Percentiles rank a stretch among this genome's conserved stretches.
Evolutionary conservation across 2,113 vertebrate genomes (phyloP).

Genomic region (Perccottus glenii): DNA sequence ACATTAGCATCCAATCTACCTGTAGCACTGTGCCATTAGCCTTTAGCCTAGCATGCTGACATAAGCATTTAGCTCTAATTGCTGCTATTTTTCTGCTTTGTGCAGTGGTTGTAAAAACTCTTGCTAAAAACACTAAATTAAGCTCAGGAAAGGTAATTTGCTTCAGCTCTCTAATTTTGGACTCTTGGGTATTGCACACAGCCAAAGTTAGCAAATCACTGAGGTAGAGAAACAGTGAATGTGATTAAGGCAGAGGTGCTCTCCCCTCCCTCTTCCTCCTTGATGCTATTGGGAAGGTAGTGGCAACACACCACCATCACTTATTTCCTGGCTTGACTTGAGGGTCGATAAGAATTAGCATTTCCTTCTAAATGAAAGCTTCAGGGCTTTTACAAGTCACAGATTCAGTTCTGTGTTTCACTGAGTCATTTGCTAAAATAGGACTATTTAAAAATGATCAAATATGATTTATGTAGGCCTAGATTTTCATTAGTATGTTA

Average conservation of each 20-base stretch:
- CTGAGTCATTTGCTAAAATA: background rate
- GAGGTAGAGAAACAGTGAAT: slow-evolving; percentile 31
- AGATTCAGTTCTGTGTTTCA: slow-evolving; percentile 10
- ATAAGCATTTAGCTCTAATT: slow-evolving; percentile 3
- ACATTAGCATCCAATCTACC: background rate
- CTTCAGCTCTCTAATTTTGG: slow-evolving; percentile 17
- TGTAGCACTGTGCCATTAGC: background rate
- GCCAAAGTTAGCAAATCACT: slow-evolving; percentile 22
- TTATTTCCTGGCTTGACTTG: slow-evolving; percentile 50
- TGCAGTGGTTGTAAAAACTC: background rate
- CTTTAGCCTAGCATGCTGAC: background rate
- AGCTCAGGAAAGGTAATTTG: slow-evolving; percentile 5
- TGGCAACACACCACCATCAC: slow-evolving; percentile 34
- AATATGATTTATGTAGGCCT: background rate
- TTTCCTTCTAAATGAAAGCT: slow-evolving; percentile 45
- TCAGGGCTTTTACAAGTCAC: slow-evolving; percentile 35
- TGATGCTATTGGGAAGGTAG: slow-evolving; percentile 29
- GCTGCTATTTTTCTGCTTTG: background rate
- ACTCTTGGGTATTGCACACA: slow-evolving; percentile 3
- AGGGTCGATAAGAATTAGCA: slow-evolving; percentile 65
- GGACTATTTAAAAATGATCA: background rate
- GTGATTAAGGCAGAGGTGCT: slow-evolving; percentile 46
- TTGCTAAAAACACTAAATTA: background rate
- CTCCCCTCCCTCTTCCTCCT: slow-evolving; percentile 9
- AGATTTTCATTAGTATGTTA: background rate